Evolutionary conservation across 1,140 invertebrate genomes (phyloP).

Genomic region (Panulirus ornatus): DNA sequence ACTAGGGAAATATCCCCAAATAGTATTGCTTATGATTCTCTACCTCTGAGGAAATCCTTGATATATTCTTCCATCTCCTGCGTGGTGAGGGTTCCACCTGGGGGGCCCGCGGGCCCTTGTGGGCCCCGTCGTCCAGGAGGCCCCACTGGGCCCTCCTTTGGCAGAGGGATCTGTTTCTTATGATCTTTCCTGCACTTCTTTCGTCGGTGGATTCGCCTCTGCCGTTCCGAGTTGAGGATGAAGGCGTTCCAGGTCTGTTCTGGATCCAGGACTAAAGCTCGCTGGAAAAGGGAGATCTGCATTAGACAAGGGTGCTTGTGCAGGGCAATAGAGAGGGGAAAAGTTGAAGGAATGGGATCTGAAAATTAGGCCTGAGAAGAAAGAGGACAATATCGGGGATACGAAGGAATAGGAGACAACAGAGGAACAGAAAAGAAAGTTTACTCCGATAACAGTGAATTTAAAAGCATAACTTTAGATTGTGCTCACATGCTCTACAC

Average conservation of each 20-base stretch:
- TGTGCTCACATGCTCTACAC: too few relatives aligned
- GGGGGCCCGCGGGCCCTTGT: constrained; percentile 36
- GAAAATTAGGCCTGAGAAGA: too few relatives aligned
- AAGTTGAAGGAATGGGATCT: too few relatives aligned
- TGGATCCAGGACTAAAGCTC: constrained; percentile 3
- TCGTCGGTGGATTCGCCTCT: neutral
- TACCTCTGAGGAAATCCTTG: constrained; percentile 59
- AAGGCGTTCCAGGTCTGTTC: constrained; percentile 33
- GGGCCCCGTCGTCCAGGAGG: constrained; percentile 55
- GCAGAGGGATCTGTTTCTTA: constrained; percentile 63
- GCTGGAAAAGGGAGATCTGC: constrained; percentile 18
- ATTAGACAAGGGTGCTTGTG: too few relatives aligned
- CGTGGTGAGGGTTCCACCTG: constrained; percentile 48
- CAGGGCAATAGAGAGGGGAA: too few relatives aligned
- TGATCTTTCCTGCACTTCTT: constrained; percentile 24
- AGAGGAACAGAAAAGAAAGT: too few relatives aligned
- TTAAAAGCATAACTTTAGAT: too few relatives aligned
- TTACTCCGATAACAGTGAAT: too few relatives aligned
- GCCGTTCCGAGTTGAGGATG: constrained; percentile 33
- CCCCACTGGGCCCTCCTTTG: constrained; percentile 48
- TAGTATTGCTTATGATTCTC: too few relatives aligned
- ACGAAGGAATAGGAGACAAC: too few relatives aligned
- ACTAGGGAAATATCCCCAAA: too few relatives aligned
- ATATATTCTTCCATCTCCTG: constrained; percentile 60
- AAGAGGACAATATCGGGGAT: too few relatives aligned